Conservation (phyloP, 2,113 vertebrate species). For the Arothron firmamentum region DNA sequence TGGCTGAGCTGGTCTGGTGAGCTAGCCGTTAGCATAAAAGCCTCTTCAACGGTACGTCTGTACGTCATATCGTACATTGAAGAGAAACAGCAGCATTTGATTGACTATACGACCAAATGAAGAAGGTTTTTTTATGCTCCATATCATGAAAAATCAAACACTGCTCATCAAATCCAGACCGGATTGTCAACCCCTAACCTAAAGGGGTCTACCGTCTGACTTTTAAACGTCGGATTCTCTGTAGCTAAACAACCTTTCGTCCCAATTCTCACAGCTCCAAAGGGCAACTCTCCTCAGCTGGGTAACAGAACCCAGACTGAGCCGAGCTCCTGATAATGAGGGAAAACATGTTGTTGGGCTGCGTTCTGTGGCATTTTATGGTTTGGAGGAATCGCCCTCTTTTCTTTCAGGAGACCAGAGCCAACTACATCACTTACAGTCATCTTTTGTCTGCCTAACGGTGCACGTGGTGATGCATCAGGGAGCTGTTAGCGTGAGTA, state of each 20-base stretch:
- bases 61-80: not conserved
- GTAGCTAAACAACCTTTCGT: slow-evolving; percentile 54
- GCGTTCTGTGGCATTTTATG: too few species aligned
- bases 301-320: slow-evolving; percentile 6
- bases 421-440: too few species aligned
- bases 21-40: slow-evolving; percentile 15
- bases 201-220: slow-evolving; percentile 34
- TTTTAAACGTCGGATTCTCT: slow-evolving; percentile 40
- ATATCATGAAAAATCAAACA: too few species aligned
- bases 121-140: too few species aligned
- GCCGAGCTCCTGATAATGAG: slow-evolving; percentile 12
- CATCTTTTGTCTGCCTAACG: too few species aligned
- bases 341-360: not conserved
- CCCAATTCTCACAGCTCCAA: slow-evolving; percentile 25
- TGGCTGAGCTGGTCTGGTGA: not conserved
- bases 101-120: too few species aligned
- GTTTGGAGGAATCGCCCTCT: too few species aligned
- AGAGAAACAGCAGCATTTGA: too few species aligned
- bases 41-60: too few species aligned
- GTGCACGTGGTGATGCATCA: too few species aligned
- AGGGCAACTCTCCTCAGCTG: slow-evolving; percentile 26
- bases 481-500: too few species aligned
- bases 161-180: not conserved
- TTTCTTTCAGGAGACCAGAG: too few species aligned
- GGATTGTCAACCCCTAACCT: slow-evolving; percentile 27